Evolutionary conservation across 2,888 invertebrate genomes (phyloP).

Genomic region (Liodrosophila aerea): DNA sequence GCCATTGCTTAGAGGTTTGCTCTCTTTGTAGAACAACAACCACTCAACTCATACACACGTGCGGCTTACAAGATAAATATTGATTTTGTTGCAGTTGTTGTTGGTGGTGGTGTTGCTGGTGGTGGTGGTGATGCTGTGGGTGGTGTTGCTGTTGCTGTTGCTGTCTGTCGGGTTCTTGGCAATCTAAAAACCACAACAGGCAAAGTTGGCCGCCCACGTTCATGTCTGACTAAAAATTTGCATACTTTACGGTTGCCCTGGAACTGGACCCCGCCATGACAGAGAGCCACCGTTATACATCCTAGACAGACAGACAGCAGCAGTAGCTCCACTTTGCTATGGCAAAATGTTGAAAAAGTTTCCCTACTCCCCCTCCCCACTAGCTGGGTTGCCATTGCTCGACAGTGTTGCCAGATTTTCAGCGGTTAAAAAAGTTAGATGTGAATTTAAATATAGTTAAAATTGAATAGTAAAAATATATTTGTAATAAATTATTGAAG

Average conservation of each 20-base stretch:
- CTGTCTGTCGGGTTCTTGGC: constrained; percentile 14
- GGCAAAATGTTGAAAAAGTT: no score
- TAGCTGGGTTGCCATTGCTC: no score
- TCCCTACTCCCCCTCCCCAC: no score
- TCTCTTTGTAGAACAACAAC: constrained; percentile 18
- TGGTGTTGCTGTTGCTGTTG: constrained; percentile 19
- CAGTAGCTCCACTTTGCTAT: no score
- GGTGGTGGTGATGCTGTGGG: constrained; percentile 23
- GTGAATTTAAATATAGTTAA: no score
- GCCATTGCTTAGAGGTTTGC: constrained; percentile 13
- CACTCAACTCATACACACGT: constrained; percentile 54
- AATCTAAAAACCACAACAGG: constrained; percentile 48
- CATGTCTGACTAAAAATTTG: constrained; percentile 45
- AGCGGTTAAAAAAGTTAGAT: no score
- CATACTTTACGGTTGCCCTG: constrained; percentile 27
- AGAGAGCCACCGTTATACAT: no score
- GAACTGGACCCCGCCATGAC: constrained; percentile 1
- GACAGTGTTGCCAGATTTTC: no score
- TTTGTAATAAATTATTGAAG: no score
- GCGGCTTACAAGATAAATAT: constrained; percentile 75
- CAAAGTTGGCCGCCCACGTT: constrained; percentile 42
- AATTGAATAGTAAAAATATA: no score
- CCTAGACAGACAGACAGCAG: no score
- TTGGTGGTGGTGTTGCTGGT: constrained; percentile 29
- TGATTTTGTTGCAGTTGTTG: constrained; percentile 60